A percentile compares a stretch with the other conserved stretches of the same genome.
Conservation (phyloP, 2,888 invertebrate genomes). For the Rhamnusium bicolor region DNA sequence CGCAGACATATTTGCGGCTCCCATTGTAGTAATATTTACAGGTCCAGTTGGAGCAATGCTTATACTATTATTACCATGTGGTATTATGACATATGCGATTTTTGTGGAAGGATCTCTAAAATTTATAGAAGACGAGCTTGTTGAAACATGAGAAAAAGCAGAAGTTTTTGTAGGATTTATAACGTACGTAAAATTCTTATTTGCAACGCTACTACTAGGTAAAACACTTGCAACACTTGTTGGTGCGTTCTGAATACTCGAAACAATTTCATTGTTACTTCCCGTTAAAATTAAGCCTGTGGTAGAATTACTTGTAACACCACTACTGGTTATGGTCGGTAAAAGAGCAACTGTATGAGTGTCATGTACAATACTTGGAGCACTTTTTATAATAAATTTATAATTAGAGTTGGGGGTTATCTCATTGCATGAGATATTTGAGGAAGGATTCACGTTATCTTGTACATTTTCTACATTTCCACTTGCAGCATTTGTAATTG, state of each 20-base stretch:
- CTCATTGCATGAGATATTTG: too few species aligned
- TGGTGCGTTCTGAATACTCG: background rate
- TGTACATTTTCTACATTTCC: background rate
- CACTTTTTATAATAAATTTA: background rate
- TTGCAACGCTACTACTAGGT: background rate
- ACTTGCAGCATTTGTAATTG: background rate
- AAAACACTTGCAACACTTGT: background rate
- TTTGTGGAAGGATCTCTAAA: background rate
- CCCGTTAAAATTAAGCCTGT: background rate
- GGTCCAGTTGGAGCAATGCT: too few species aligned
- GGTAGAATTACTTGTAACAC: background rate
- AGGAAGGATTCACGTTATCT: too few species aligned
- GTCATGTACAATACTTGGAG: background rate
- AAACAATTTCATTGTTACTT: background rate
- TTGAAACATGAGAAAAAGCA: background rate
- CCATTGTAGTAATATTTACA: background rate
- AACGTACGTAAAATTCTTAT: background rate
- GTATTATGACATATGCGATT: constrained; percentile 28
- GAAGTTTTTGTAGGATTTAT: background rate
- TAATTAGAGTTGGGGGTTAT: background rate
- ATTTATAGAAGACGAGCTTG: background rate
- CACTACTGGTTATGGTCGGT: background rate
- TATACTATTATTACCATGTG: constrained; percentile 13
- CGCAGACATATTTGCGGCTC: background rate
- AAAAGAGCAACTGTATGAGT: background rate